Evolutionary conservation across 2,113 vertebrate genomes (phyloP), one percentile per base, ranked within the genome.

Genomic region (Odontophorus gujanensis): DNA sequence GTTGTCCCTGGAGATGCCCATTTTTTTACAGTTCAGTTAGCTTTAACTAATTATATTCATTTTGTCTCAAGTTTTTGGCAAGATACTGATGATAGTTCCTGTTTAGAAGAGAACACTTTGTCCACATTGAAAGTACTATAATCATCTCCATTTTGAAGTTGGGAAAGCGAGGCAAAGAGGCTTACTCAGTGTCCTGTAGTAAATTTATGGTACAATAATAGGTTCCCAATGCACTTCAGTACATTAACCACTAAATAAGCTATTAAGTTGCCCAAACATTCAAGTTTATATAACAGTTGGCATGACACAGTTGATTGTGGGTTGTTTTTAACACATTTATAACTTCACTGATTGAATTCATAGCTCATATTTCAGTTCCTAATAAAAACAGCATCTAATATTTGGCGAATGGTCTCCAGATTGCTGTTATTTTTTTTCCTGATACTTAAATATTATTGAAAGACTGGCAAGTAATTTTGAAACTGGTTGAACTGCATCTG

Each of bases 381-480:
- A 65, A 78, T 45, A 68, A 90, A 89, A 72, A 0, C 18, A 15
- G 16, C 4, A 53, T 4, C 24, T 38, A 80, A 45, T 84, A 76
- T 53, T 83, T 77, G 19, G 58, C 51, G 87, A 90, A 75, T 69
- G 32, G 48, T 79, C 40, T 88, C 47, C 76, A 85, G 66, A 81
- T 67, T 89, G 68, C 57, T 77, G 40, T 51, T 94, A 67, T 85
- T 92, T 91, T 95, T 73, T 34, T 43, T 72, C 51, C 43, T 40
- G 48, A 74, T 68, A 45, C 21, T 75, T 81, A 78, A 86, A 75
- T 88, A 83, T 88, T 93, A 93, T 87, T 65, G 32, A 89, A 87
- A 88, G 91, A 81, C 78, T 91, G 87, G 63, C 68, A 90, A 72
- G 22, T 55, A 83, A 69, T 94, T 93, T 79, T 85, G 13, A 78